Percentiles rank a stretch among this genome's conserved stretches.
These are phyloP conservation scores for Sialis lutaria DNA, from an alignment of 2,888 invertebrate species.

Conservation along the genomic window DNA sequence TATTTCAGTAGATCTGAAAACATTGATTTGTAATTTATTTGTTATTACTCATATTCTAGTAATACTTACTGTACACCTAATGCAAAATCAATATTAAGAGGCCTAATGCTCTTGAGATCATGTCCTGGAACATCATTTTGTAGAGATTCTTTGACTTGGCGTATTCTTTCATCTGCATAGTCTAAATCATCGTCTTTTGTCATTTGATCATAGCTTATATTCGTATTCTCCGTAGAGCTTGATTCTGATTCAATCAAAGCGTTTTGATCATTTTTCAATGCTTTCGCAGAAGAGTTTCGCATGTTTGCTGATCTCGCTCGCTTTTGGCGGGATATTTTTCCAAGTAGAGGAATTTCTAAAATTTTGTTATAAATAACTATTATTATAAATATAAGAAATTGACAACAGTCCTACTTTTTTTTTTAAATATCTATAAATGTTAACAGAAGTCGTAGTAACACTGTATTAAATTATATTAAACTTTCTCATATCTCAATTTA, in stretches of 20 bases:
- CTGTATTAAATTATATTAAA: not conserved
- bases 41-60: not conserved
- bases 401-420: not conserved
- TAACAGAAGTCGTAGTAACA: not conserved
- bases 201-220: slow-evolving; percentile 7
- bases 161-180: slow-evolving; percentile 20
- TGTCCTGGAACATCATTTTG: slow-evolving; percentile 12
- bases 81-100: slow-evolving; percentile 20
- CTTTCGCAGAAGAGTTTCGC: slow-evolving; percentile 19
- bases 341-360: slow-evolving; percentile 42
- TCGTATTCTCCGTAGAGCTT: slow-evolving; percentile 20
- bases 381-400: not conserved
- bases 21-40: not conserved
- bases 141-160: slow-evolving; percentile 18
- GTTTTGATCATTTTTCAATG: slow-evolving; percentile 18
- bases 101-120: slow-evolving; percentile 15
- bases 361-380: slow-evolving; percentile 2
- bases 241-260: slow-evolving; percentile 20
- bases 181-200: slow-evolving; percentile 14
- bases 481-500: not conserved
- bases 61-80: slow-evolving; percentile 10
- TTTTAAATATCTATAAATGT: too few species aligned
- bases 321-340: slow-evolving; percentile 44
- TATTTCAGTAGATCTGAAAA: not conserved
- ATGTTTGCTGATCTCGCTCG: slow-evolving; percentile 45